phyloP scores from a whole-genome alignment of 2,797 vertebrate species.

The Delichon dasypus region DNA sequence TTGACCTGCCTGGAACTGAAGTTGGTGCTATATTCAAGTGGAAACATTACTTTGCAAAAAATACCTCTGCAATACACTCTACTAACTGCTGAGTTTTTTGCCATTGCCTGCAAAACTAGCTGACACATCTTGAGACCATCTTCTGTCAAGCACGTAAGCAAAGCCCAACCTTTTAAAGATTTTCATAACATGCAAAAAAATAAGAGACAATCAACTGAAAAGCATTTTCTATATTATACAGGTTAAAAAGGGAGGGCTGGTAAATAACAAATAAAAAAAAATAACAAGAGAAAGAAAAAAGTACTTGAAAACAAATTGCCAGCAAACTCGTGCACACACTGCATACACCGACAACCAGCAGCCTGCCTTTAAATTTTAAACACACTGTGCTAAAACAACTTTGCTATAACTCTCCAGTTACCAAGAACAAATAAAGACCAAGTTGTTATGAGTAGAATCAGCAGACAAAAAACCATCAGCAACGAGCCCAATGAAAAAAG shows the following conservation, averaged over 20 bases:
- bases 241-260: background rate
- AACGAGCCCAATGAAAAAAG: background rate
- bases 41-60: background rate
- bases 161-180: background rate
- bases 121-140: background rate
- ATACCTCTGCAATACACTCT: background rate
- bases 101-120: background rate
- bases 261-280: background rate
- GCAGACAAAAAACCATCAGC: background rate
- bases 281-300: background rate
- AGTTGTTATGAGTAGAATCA: background rate
- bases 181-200: background rate
- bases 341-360: fast-evolving
- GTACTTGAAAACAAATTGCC: background rate
- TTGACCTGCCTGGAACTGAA: background rate
- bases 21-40: background rate
- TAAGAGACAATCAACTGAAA: background rate
- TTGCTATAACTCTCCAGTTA: background rate
- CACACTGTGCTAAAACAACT: background rate
- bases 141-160: background rate
- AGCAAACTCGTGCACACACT: background rate
- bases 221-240: background rate
- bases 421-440: background rate
- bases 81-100: background rate
- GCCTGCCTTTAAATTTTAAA: background rate